These are phyloP conservation scores for Drosophila murphyi DNA, from an alignment of 1,140 invertebrate species.

Conservation along the genomic window DNA sequence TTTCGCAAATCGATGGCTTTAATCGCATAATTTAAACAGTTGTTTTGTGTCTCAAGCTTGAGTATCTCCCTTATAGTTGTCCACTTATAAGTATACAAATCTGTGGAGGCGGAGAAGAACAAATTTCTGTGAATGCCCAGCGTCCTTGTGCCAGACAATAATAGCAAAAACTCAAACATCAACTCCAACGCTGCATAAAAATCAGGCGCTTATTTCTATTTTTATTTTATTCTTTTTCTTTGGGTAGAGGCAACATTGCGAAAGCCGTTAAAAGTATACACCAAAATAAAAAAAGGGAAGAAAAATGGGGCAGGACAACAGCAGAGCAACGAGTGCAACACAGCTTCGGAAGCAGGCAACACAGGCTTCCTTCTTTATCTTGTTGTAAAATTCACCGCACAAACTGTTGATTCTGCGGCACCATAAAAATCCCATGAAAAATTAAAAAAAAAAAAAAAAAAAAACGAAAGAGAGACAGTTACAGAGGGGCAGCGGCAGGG, in stretches of 20 bases:
- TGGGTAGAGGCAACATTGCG: background rate
- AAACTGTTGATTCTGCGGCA: conserved; percentile 84
- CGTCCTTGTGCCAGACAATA: conserved; percentile 58
- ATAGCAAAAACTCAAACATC: conserved; percentile 62
- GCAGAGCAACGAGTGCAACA: conserved; percentile 35
- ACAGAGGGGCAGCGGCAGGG: too few relatives aligned
- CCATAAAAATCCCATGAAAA: conserved; percentile 84
- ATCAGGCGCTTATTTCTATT: conserved; percentile 22
- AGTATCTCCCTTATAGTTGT: background rate
- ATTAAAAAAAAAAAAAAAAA: conserved; percentile 40
- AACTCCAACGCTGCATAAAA: conserved; percentile 63
- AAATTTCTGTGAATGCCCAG: conserved; percentile 37
- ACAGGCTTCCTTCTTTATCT: conserved; percentile 72
- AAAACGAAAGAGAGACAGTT: conserved; percentile 3
- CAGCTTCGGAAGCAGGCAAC: conserved; percentile 43
- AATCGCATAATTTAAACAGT: conserved; percentile 3
- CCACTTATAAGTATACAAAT: background rate
- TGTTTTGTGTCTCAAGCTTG: background rate
- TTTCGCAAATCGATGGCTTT: conserved; percentile 23
- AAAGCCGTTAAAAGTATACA: background rate
- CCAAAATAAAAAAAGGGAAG: conserved; percentile 11
- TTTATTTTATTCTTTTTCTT: too few relatives aligned
- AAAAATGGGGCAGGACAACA: conserved; percentile 30
- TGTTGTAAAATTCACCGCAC: conserved; percentile 84
- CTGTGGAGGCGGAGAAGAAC: background rate